These are phyloP conservation scores for Neodontobutis hainanensis DNA, from an alignment of 2,113 vertebrate genomes.

Conservation along the genomic window DNA sequence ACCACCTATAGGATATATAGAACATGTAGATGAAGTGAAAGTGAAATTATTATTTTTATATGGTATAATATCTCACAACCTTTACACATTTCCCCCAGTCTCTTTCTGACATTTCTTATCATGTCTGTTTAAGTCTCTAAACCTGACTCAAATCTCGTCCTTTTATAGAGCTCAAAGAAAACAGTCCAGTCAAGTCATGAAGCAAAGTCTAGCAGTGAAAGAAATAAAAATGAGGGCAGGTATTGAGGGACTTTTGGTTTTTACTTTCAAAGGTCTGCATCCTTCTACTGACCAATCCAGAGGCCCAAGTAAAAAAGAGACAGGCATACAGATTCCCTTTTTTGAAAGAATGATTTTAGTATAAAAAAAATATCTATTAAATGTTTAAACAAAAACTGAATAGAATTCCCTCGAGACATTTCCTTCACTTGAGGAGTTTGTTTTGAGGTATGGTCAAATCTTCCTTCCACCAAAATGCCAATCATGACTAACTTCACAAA, in stretches of 20 bases:
- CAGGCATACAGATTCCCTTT: not conserved
- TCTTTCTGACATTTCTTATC: slow-evolving; percentile 12
- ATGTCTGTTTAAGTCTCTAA: not conserved
- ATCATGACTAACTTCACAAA: not conserved
- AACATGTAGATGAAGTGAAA: too few species aligned
- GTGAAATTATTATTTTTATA: too few species aligned
- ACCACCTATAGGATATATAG: too few species aligned
- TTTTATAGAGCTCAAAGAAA: not conserved
- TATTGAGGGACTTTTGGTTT: not conserved
- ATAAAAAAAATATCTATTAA: not conserved
- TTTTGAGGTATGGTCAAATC: not conserved
- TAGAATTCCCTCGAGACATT: not conserved
- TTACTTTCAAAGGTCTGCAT: slow-evolving; percentile 1
- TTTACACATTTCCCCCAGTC: not conserved
- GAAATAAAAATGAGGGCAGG: not conserved
- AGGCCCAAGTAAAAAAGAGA: not conserved
- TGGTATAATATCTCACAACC: too few species aligned
- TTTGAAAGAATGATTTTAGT: too few species aligned
- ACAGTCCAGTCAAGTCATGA: not conserved
- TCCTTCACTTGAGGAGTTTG: not conserved
- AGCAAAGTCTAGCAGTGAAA: not conserved
- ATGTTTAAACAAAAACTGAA: not conserved
- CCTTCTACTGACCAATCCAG: not conserved
- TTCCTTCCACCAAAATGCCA: too few species aligned
- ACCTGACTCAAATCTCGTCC: not conserved